Conservation (phyloP, 2,113 vertebrate species). For the Hypanus sabinus region DNA sequence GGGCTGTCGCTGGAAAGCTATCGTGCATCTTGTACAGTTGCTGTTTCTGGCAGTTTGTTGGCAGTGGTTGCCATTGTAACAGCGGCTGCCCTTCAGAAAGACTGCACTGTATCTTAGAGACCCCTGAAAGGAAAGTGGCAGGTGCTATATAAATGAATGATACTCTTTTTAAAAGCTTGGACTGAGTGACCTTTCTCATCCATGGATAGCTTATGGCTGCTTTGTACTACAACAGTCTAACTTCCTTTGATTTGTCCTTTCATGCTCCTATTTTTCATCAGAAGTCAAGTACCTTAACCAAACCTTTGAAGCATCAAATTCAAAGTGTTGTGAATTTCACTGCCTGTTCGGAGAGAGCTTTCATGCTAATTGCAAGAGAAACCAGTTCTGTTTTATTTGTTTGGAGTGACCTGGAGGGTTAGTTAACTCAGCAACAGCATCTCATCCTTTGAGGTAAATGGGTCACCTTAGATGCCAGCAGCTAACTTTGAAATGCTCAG, state of each 20-base stretch:
- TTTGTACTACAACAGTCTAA: neutral
- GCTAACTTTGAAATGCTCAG: neutral
- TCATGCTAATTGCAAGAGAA: neutral
- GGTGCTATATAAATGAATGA: no score
- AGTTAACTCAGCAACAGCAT: neutral
- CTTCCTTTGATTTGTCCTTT: neutral
- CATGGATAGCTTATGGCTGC: no score
- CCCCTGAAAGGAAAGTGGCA: no score
- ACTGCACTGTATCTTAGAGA: no score
- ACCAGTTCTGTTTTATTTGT: neutral
- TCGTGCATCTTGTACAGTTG: no score
- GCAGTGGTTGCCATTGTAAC: no score
- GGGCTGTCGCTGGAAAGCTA: no score
- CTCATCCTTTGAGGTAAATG: neutral
- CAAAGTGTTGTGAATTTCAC: conserved; percentile 4
- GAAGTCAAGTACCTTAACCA: neutral
- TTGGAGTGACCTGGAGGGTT: neutral
- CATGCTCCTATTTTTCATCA: neutral
- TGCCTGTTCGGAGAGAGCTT: neutral
- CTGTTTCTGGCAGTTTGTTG: no score
- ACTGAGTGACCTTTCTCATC: neutral
- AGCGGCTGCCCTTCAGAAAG: no score
- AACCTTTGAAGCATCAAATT: neutral
- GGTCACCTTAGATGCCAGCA: neutral
- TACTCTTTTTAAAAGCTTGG: neutral